These are phyloP conservation scores for Gambusia holbrooki DNA, from an alignment of 2,113 vertebrate species.

Conservation along the genomic window DNA sequence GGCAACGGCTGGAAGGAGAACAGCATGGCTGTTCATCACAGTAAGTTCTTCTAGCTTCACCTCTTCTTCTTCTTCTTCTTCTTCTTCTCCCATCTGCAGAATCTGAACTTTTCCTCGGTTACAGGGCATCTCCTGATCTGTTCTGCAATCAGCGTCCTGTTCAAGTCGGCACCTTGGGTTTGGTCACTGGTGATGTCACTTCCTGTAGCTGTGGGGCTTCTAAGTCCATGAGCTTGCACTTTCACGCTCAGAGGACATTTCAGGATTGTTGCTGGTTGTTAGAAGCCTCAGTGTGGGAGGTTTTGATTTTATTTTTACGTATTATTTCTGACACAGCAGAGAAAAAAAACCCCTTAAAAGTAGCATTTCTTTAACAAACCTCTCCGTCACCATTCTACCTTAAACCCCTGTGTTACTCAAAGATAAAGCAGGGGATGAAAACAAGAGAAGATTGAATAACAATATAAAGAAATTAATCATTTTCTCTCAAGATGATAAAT, in stretches of 20 bases:
- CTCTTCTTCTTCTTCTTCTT: not conserved
- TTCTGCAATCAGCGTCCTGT: constrained; percentile 74
- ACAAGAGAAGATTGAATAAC: not conserved
- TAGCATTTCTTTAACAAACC: constrained; percentile 3
- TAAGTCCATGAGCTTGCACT: constrained; percentile 63
- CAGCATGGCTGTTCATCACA: constrained; percentile 82
- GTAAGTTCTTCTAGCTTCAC: constrained; percentile 67
- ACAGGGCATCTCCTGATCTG: constrained; percentile 81
- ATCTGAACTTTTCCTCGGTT: constrained; percentile 29
- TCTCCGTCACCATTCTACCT: constrained; percentile 33
- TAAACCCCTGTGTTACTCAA: constrained; percentile 24
- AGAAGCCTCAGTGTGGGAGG: constrained; percentile 5
- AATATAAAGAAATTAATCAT: not conserved
- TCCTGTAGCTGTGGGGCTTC: constrained; percentile 70
- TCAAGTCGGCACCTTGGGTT: constrained; percentile 67
- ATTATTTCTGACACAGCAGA: too few species aligned
- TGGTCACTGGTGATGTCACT: constrained; percentile 73
- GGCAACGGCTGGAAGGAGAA: constrained; percentile 80
- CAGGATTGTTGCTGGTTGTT: constrained; percentile 4
- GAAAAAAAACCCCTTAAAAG: not conserved
- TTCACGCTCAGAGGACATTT: constrained; percentile 19
- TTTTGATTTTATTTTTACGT: constrained; percentile 18
- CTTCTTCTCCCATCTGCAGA: not conserved
- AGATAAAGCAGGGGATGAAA: not conserved
- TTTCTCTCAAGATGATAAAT: constrained; percentile 15